Evolutionary conservation across 2,797 vertebrate species (phyloP).

Genomic region (Rhinella marina): DNA sequence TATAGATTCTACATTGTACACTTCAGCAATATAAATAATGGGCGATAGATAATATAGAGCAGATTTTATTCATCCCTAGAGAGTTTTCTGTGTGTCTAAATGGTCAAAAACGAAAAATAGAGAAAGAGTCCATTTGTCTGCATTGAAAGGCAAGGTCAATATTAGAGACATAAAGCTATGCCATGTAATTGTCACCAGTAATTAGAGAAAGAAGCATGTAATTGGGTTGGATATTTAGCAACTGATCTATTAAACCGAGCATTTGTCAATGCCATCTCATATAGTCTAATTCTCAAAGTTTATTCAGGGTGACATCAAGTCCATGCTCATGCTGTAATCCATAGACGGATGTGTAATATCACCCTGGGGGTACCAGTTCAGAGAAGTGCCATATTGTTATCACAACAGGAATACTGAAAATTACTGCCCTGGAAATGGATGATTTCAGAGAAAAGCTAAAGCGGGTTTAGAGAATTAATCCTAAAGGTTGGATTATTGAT

Average conservation of each 20-base stretch:
- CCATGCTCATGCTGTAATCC: conserved; percentile 1
- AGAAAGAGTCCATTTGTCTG: not conserved
- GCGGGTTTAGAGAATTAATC: conserved; percentile 48
- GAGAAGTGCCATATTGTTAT: conserved; percentile 32
- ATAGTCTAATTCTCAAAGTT: not conserved
- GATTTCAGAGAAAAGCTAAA: conserved; percentile 55
- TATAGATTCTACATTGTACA: not conserved
- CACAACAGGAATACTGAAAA: not conserved
- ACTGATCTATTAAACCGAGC: not conserved
- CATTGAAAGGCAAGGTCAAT: not conserved
- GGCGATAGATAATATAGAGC: not conserved
- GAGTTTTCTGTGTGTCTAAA: not conserved
- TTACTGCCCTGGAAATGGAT: conserved; percentile 14
- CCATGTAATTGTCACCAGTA: not conserved
- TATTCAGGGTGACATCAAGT: not conserved
- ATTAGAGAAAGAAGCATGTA: not conserved
- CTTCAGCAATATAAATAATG: not conserved
- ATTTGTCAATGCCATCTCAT: not conserved
- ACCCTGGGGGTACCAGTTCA: not conserved
- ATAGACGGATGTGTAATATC: not conserved
- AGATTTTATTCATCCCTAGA: not conserved
- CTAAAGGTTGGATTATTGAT: conserved; percentile 46
- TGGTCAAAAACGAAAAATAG: not conserved
- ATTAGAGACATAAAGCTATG: not conserved
- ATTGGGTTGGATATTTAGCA: not conserved